Evolutionary conservation across 1,140 invertebrate species (phyloP).

Genomic region (Heliconius nattereri): DNA sequence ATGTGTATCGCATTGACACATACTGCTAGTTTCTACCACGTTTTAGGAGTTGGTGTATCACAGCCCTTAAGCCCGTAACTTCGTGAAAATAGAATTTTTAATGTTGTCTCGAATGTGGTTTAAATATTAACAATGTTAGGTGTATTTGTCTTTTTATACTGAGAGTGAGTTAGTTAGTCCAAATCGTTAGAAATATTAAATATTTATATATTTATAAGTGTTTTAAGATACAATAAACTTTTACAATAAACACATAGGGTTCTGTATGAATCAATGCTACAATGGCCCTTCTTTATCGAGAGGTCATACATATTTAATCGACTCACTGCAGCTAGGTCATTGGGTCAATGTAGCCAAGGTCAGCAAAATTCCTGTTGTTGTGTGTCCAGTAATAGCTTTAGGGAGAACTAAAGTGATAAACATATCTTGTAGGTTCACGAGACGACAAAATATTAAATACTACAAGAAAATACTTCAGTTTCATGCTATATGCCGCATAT

Average conservation of each 20-base stretch:
- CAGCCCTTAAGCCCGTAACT: too few relatives aligned
- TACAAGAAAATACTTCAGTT: too few relatives aligned
- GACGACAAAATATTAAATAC: neutral
- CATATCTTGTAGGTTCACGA: neutral
- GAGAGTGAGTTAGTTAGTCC: too few relatives aligned
- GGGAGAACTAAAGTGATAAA: neutral
- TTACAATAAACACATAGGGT: neutral
- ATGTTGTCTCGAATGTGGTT: too few relatives aligned
- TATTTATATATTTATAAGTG: neutral
- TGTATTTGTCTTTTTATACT: too few relatives aligned
- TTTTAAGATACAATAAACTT: neutral
- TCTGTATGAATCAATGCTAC: neutral
- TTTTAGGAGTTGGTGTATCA: too few relatives aligned
- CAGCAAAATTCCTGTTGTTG: constrained; percentile 5
- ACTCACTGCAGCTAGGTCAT: constrained; percentile 32
- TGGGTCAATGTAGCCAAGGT: constrained; percentile 35
- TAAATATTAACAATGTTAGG: too few relatives aligned
- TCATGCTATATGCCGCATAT: too few relatives aligned
- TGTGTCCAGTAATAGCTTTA: neutral
- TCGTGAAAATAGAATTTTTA: too few relatives aligned
- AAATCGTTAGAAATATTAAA: too few relatives aligned
- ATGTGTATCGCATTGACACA: too few relatives aligned
- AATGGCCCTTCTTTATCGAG: constrained; percentile 28
- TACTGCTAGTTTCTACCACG: too few relatives aligned
- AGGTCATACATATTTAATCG: constrained; percentile 26